Percentiles rank a stretch among this genome's conserved stretches.
phyloP scores from a whole-genome alignment of 1,140 invertebrate species.

The Sminthurinus signatus region DNA sequence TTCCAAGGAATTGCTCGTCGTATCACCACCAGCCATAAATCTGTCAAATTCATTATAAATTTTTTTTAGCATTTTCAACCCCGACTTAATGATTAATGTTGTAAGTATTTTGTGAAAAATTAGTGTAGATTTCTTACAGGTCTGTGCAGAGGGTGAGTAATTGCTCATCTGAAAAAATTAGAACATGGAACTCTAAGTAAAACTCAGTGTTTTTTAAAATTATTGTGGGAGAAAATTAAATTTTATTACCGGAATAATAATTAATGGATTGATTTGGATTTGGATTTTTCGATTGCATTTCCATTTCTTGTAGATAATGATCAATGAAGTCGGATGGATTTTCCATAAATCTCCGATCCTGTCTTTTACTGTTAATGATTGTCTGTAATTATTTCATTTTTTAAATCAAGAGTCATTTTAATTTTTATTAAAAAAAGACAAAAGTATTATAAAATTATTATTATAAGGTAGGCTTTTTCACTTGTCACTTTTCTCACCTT shows the following conservation, averaged over 20 bases:
- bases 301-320: constrained; percentile 25
- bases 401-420: not conserved
- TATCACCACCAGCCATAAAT: constrained; percentile 42
- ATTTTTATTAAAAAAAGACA: not conserved
- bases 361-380: not conserved
- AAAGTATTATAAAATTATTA: not conserved
- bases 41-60: not conserved
- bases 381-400: constrained; percentile 16
- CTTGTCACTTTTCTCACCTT: not conserved
- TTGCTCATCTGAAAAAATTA: constrained; percentile 27
- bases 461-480: not conserved
- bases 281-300: not conserved
- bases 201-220: not conserved
- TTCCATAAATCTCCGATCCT: constrained; percentile 3
- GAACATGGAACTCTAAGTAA: not conserved
- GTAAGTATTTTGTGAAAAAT: not conserved
- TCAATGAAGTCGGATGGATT: constrained; percentile 24
- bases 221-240: not conserved
- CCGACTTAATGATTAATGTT: not conserved
- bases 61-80: too few species aligned
- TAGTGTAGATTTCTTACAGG: too few species aligned
- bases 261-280: not conserved
- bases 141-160: constrained; percentile 42
- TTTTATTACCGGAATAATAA: not conserved
- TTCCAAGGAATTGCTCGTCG: constrained; percentile 42